Evolutionary conservation across 2,888 invertebrate species (phyloP), one percentile per base, ranked within the genome.

Genomic region (Caenorhabditis sp.): DNA sequence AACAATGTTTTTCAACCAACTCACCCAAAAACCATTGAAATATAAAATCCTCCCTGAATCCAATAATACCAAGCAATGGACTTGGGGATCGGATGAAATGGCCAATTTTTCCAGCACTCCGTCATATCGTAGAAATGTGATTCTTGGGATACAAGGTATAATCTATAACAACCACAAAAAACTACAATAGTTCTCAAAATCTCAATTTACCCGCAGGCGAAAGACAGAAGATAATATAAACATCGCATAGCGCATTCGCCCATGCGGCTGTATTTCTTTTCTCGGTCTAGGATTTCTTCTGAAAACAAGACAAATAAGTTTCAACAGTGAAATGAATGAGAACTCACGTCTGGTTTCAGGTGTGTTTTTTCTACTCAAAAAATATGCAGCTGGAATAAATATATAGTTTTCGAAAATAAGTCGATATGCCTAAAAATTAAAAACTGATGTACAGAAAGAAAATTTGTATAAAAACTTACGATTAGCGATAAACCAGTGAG

Each of bases 51-150:
- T 58, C 75, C 69, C 36, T 75, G 75, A 58, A 70, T 67, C 69
- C 65, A 69, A 36, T 75, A 75, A 26, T 69, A 77, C 94, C 95
- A 96, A 94, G 75, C 61, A 14, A 95, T 96, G 58, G 95, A 90
- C 86, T 94, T 95, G 78, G 88, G 90, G 14, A 93, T 91, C 23
- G 95, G 79, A 57, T 87, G 86, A 62, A 78, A 78, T 17, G 86
- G 86, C 81, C 83, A 86, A 36, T 83, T 79, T 17, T 75, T 70
- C 83, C 84, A 86, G 67, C 85, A 84, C 59, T 86, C 84, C 14
- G 77, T 76, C 55, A 86, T 79, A 68, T 82, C 77, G 49, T 65
- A 64, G 49, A 82, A 70, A 49, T 86, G 85, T 12, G 84, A 79
- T 67, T 84, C 71, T 17, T 81, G 65, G 57, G 75, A 69, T 17